These are phyloP conservation scores for Pseudopipra pipra DNA, from an alignment of 2,113 vertebrate genomes.

Conservation along the genomic window DNA sequence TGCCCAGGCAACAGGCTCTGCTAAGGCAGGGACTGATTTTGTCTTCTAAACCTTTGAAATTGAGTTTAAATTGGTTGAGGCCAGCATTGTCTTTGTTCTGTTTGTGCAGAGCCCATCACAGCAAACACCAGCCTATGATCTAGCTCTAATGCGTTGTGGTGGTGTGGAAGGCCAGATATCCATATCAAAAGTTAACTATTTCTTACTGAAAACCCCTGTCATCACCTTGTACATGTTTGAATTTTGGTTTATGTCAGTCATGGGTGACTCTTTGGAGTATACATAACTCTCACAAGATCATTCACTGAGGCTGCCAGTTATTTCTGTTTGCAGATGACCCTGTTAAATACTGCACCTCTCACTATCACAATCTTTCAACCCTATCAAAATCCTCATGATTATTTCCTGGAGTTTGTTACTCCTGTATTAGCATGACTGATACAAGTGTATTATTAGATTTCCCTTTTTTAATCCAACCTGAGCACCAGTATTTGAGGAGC, in stretches of 20 bases:
- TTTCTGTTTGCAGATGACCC: not conserved
- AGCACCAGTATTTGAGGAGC: not conserved
- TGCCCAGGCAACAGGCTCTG: not conserved
- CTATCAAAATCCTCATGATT: not conserved
- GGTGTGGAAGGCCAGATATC: not conserved
- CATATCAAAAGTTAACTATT: not conserved
- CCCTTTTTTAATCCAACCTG: not conserved
- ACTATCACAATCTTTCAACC: not conserved
- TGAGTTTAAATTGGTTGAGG: not conserved
- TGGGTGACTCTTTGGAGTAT: not conserved
- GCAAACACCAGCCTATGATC: not conserved
- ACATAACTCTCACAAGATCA: not conserved
- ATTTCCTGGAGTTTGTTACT: not conserved
- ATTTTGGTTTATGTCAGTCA: not conserved
- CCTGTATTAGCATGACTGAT: not conserved
- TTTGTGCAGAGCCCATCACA: not conserved
- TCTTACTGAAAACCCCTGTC: not conserved
- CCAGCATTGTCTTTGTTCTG: not conserved
- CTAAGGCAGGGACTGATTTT: not conserved
- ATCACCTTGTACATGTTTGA: not conserved
- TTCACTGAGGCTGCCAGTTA: not conserved
- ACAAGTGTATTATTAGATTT: not conserved
- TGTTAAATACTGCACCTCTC: not conserved
- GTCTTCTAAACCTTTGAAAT: not conserved
- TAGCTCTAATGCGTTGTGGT: not conserved